Percentiles rank a stretch among this genome's conserved stretches.
phyloP scores from a whole-genome alignment of 2,797 vertebrate genomes.

The Silurus aristotelis region DNA sequence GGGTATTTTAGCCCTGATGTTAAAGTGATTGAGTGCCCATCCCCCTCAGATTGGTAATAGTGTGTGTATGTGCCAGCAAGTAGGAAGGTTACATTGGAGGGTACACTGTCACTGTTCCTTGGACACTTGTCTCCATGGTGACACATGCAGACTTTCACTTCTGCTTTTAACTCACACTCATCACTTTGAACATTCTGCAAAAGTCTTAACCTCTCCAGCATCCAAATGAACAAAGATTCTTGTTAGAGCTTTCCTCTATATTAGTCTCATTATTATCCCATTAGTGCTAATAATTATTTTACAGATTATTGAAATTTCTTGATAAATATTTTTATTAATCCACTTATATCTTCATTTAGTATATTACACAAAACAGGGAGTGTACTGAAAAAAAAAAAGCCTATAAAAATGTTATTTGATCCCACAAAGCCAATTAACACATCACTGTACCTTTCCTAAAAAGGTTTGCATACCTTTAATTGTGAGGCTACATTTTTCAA shows the following conservation, averaged over 20 bases:
- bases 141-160: conserved; percentile 52
- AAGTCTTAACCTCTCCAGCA: conserved; percentile 17
- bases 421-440: not conserved
- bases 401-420: not conserved
- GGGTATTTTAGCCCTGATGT: conserved; percentile 25
- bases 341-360: not conserved
- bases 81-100: conserved; percentile 40
- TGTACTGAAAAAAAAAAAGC: not conserved
- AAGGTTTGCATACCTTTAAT: not conserved
- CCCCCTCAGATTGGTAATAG: conserved; percentile 26
- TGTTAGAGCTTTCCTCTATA: not conserved
- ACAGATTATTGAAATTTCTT: not conserved
- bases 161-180: conserved; percentile 39
- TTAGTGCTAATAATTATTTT: not conserved
- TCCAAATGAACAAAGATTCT: not conserved
- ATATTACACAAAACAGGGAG: not conserved
- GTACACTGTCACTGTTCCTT: conserved; percentile 46
- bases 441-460: not conserved
- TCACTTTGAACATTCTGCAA: conserved; percentile 18
- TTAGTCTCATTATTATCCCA: not conserved
- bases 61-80: conserved; percentile 29
- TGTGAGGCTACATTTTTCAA: not conserved
- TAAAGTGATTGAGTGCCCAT: conserved; percentile 29
- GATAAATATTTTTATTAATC: not conserved
- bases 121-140: conserved; percentile 55